These are phyloP conservation scores for Oligia fasciuncula DNA, from an alignment of 2,888 invertebrate genomes.

Conservation along the genomic window DNA sequence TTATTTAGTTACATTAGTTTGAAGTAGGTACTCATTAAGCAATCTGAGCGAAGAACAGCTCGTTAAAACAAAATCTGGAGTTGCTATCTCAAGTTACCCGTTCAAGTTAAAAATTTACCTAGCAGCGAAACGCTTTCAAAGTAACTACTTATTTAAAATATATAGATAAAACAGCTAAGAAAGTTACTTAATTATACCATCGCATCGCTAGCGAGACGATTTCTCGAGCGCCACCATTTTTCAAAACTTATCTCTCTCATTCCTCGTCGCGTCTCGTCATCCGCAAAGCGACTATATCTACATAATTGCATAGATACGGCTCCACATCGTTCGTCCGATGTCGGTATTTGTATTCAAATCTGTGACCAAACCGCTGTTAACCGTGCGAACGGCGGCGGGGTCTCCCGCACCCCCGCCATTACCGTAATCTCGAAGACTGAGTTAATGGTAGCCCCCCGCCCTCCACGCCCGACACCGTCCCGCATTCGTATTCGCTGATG, in stretches of 20 bases:
- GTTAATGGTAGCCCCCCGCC: conserved; percentile 55
- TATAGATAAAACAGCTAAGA: conserved; percentile 17
- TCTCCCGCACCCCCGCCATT: conserved; percentile 56
- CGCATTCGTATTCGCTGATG: conserved; percentile 53
- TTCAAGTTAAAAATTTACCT: conserved; percentile 30
- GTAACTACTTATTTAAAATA: conserved; percentile 29
- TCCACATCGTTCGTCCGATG: conserved; percentile 62
- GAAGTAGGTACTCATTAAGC: conserved; percentile 35
- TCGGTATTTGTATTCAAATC: conserved; percentile 71
- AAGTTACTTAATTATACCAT: conserved; percentile 50
- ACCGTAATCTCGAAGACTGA: conserved; percentile 66
- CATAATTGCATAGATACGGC: conserved; percentile 67
- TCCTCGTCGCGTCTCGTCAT: conserved; percentile 55
- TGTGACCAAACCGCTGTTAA: conserved; percentile 66
- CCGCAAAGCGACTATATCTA: conserved; percentile 62
- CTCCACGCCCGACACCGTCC: conserved; percentile 7
- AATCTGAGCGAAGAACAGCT: conserved; percentile 14
- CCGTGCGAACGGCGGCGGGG: conserved; percentile 55
- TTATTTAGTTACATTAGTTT: conserved; percentile 33
- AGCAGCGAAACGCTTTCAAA: conserved; percentile 24
- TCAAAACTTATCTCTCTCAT: conserved; percentile 59
- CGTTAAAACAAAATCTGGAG: conserved; percentile 38
- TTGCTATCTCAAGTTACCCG: conserved; percentile 31
- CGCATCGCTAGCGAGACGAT: conserved; percentile 16
- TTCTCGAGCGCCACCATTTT: conserved; percentile 48